phyloP scores from a whole-genome alignment of 2,888 invertebrate genomes.

The Patella pellucida region DNA sequence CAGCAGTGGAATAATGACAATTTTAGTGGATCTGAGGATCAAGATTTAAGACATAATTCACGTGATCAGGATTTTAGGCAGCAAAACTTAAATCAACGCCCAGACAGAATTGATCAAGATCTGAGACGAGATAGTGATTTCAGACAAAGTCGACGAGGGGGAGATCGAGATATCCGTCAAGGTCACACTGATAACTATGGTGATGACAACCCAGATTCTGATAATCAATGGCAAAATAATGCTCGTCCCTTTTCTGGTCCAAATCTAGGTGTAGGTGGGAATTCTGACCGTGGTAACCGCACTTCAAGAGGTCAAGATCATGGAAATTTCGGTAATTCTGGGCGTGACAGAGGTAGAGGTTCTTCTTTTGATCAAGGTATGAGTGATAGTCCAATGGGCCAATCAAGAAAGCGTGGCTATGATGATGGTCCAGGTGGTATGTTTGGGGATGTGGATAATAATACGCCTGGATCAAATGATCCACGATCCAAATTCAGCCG shows the following conservation, averaged over 20 bases:
- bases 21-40: not conserved
- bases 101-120: not conserved
- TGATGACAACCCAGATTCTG: not conserved
- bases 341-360: too few relatives aligned
- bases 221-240: not conserved
- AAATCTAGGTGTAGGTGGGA: too few relatives aligned
- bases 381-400: conserved; percentile 8
- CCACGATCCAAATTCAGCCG: not conserved
- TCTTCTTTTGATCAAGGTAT: not conserved
- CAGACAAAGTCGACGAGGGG: not conserved
- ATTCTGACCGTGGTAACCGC: too few relatives aligned
- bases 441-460: conserved; percentile 17
- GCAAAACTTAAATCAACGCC: not conserved
- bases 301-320: too few relatives aligned
- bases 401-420: conserved; percentile 17
- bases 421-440: conserved; percentile 24
- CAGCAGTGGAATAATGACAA: not conserved
- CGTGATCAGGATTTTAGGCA: conserved; percentile 1
- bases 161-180: conserved; percentile 8
- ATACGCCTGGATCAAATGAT: not conserved
- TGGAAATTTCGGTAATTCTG: too few relatives aligned
- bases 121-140: not conserved
- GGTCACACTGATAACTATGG: conserved; percentile 6
- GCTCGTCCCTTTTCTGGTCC: not conserved
- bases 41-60: not conserved